A percentile compares a stretch with the other conserved stretches of the same genome.
These are phyloP conservation scores for Euzetes globulus DNA, from an alignment of 2,888 invertebrate genomes.

Conservation along the genomic window DNA sequence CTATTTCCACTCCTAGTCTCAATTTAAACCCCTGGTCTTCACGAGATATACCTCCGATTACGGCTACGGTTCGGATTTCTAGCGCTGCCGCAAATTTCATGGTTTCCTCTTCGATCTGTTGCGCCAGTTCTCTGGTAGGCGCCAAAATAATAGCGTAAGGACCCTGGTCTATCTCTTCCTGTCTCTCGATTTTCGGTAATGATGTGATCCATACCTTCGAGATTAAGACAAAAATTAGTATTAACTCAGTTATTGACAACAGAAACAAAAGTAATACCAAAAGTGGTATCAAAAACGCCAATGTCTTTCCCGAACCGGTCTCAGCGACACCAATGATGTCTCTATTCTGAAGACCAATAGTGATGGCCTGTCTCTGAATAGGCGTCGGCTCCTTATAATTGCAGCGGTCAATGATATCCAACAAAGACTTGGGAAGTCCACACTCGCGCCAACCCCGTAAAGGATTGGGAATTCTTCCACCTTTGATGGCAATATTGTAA, in stretches of 20 bases:
- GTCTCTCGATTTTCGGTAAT: constrained; percentile 84
- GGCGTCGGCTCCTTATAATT: constrained; percentile 98
- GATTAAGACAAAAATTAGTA: too few species aligned
- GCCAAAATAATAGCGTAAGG: constrained; percentile 98
- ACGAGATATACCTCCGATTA: constrained; percentile 80
- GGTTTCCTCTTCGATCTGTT: constrained; percentile 98
- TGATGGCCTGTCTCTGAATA: constrained; percentile 98
- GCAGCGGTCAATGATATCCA: constrained; percentile 86
- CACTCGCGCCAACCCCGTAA: constrained; percentile 92
- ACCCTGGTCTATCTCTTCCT: constrained; percentile 58
- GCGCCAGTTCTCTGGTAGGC: constrained; percentile 97
- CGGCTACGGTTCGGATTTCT: constrained; percentile 86
- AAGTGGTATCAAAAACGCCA: constrained; percentile 94
- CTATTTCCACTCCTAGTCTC: constrained; percentile 95
- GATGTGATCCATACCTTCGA: constrained; percentile 85
- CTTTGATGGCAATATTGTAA: constrained; percentile 96
- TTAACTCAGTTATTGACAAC: too few species aligned
- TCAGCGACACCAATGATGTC: constrained; percentile 99
- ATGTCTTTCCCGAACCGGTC: constrained; percentile 97
- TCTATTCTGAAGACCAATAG: constrained; percentile 69
- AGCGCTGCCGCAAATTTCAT: constrained; percentile 90
- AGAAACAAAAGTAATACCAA: constrained; percentile 53
- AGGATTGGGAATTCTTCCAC: constrained; percentile 75
- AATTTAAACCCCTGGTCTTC: constrained; percentile 98
- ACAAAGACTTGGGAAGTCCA: constrained; percentile 74